phyloP scores from a whole-genome alignment of 1,140 invertebrate species.

The Zaprionus africanus region DNA sequence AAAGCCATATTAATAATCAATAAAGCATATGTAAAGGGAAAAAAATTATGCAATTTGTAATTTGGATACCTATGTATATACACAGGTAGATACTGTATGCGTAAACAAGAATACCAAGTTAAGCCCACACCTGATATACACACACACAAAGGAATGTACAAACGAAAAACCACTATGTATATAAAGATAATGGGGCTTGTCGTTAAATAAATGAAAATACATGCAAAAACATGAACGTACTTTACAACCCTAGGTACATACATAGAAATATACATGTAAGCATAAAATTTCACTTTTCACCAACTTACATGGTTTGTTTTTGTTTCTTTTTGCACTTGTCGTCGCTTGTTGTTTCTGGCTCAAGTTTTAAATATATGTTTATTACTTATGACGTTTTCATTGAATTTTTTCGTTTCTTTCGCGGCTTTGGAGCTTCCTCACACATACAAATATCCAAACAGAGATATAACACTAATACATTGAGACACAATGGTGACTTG shows the following conservation, averaged over 20 bases:
- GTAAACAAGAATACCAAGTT: neutral
- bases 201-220: slow-evolving; percentile 5
- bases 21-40: slow-evolving; percentile 29
- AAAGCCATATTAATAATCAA: slow-evolving; percentile 64
- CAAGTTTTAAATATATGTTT: slow-evolving; percentile 19
- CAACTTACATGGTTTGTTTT: slow-evolving; percentile 31
- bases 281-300: slow-evolving; percentile 30
- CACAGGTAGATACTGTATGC: slow-evolving; percentile 3
- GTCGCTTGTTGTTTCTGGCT: slow-evolving; percentile 5
- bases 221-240: slow-evolving; percentile 4
- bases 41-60: slow-evolving; percentile 27
- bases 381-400: slow-evolving; percentile 41
- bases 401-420: slow-evolving; percentile 33
- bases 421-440: slow-evolving; percentile 47
- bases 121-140: neutral
- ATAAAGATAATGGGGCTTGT: slow-evolving; percentile 22
- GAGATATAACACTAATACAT: slow-evolving; percentile 41
- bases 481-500: slow-evolving; percentile 19
- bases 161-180: slow-evolving; percentile 31
- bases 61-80: slow-evolving; percentile 28
- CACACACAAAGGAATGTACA: neutral
- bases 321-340: slow-evolving; percentile 10
- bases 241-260: neutral
- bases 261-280: neutral
- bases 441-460: slow-evolving; percentile 22